These are phyloP conservation scores for Sturnira hondurensis DNA, from an alignment of 2,113 vertebrate genomes.

Conservation along the genomic window DNA sequence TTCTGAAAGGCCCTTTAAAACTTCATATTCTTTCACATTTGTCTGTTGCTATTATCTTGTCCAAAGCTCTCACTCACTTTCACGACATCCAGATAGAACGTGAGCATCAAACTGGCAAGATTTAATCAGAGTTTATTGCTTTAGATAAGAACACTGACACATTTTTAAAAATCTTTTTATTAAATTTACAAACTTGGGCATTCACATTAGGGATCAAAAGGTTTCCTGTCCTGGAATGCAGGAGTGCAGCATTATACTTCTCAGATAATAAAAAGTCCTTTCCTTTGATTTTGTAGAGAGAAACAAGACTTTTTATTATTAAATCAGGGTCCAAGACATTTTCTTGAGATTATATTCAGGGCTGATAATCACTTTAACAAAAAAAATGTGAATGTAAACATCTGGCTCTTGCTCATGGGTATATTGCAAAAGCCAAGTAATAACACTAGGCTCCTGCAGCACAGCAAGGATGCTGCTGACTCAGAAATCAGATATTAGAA, in stretches of 20 bases:
- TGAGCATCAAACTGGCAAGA: slow-evolving; percentile 71
- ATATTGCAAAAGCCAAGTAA: slow-evolving; percentile 76
- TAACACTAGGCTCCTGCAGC: slow-evolving; percentile 76
- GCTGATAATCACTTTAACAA: slow-evolving; percentile 87
- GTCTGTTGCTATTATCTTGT: slow-evolving; percentile 74
- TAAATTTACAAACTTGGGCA: slow-evolving; percentile 87
- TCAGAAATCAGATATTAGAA: background rate
- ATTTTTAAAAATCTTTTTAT: slow-evolving; percentile 82
- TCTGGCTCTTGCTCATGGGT: slow-evolving; percentile 73
- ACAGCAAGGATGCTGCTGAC: slow-evolving; percentile 33
- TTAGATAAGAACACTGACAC: slow-evolving; percentile 82
- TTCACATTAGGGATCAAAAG: slow-evolving; percentile 82
- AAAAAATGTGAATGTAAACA: slow-evolving; percentile 64
- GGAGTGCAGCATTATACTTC: slow-evolving; percentile 67
- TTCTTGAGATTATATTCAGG: slow-evolving; percentile 84
- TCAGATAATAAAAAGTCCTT: slow-evolving; percentile 89
- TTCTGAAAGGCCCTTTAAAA: slow-evolving; percentile 70
- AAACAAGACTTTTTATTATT: slow-evolving; percentile 78
- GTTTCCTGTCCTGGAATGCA: slow-evolving; percentile 73
- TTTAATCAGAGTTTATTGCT: slow-evolving; percentile 94
- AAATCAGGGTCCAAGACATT: slow-evolving; percentile 79
- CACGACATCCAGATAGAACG: slow-evolving; percentile 60
- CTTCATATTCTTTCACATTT: slow-evolving; percentile 74
- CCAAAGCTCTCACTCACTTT: slow-evolving; percentile 70
- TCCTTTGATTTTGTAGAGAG: slow-evolving; percentile 83